Base-by-base conservation (phyloP, 53 echinoderm and acorn worm species). In the Astropecten irregularis region DNA sequence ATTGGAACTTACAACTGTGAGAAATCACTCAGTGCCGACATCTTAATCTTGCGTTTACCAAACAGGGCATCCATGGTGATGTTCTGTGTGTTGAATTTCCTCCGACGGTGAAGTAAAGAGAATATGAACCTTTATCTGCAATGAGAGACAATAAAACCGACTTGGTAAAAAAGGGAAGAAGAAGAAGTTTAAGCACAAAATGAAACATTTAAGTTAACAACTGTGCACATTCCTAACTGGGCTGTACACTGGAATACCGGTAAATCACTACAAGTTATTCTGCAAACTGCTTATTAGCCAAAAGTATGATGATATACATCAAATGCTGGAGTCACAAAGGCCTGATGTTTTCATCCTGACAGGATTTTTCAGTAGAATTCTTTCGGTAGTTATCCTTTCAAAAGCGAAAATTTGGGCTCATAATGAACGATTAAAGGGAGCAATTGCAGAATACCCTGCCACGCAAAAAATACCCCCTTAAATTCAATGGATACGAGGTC, bases 1-100 rank as follows among this genome's bases (percentile, higher is more conserved):
- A 19, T 54, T 23, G 16, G 22, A 49, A 92, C 95, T 93, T 91
- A 95, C 95, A 95, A 68, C 48, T 95, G 95, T 14, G 95, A 95
- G 61, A 95, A 95, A 77, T 95, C 93, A 51, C 86, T 82, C 40
- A 95, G 76, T 5, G 93, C 49, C 14, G 83, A 86, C 91, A 93
- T 60, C 37, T 89, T 93, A 51, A 95, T 65, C 61, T 93, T 93
- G 33, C 89, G 88, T 40, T 90, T 65, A 71, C 95, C 93, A 68
- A 86, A 86, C 34, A 95, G 65, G 19, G 93, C 58, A 82, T 95
- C 95, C 95, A 95, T 95, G 46, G 19, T 49, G 47, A 15, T 46
- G 48, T 66, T 55, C 8, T 28, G 58, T 84, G n/a, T 53, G 29
- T 13, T 79, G 22, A 19, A 20, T 68, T 68, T 27, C 56, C 21